Percentiles rank a stretch among this genome's conserved stretches.
These are phyloP conservation scores for Brachyptera risi DNA, from an alignment of 2,888 invertebrate species.

Conservation along the genomic window DNA sequence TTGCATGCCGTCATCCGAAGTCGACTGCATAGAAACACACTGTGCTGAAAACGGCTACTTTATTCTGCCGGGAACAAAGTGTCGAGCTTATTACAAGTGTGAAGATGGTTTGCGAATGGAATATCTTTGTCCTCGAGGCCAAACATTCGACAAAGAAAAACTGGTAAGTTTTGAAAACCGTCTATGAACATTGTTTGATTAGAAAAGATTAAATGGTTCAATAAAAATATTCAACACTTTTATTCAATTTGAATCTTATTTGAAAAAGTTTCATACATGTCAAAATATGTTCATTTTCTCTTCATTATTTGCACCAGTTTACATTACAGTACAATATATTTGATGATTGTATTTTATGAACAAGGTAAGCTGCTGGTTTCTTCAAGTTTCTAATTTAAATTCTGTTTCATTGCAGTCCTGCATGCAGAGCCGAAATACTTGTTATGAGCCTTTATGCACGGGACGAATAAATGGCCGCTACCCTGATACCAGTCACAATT, in stretches of 20 bases:
- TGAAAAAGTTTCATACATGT: too few relatives aligned
- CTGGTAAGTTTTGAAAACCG: conserved; percentile 41
- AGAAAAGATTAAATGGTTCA: too few relatives aligned
- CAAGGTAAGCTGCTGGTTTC: too few relatives aligned
- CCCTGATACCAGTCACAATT: conserved; percentile 55
- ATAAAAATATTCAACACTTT: too few relatives aligned
- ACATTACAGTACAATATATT: too few relatives aligned
- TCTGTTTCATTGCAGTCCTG: conserved; percentile 35
- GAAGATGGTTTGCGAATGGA: conserved; percentile 49
- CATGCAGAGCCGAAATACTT: conserved; percentile 45
- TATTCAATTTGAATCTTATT: too few relatives aligned
- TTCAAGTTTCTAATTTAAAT: too few relatives aligned
- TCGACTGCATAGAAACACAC: conserved; percentile 23
- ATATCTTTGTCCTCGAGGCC: conserved; percentile 51
- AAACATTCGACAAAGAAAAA: conserved; percentile 53
- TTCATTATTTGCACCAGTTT: too few relatives aligned
- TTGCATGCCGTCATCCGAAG: conserved; percentile 20
- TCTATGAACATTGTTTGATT: background rate
- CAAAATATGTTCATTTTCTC: too few relatives aligned
- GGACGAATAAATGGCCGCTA: conserved; percentile 55
- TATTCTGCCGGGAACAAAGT: conserved; percentile 54
- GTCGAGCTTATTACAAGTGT: conserved; percentile 57
- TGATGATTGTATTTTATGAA: too few relatives aligned
- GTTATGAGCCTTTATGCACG: conserved; percentile 57
- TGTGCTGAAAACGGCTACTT: conserved; percentile 44